These are phyloP conservation scores for Myotis planiceps DNA, from an alignment of 2,797 vertebrate species.

Conservation along the genomic window DNA sequence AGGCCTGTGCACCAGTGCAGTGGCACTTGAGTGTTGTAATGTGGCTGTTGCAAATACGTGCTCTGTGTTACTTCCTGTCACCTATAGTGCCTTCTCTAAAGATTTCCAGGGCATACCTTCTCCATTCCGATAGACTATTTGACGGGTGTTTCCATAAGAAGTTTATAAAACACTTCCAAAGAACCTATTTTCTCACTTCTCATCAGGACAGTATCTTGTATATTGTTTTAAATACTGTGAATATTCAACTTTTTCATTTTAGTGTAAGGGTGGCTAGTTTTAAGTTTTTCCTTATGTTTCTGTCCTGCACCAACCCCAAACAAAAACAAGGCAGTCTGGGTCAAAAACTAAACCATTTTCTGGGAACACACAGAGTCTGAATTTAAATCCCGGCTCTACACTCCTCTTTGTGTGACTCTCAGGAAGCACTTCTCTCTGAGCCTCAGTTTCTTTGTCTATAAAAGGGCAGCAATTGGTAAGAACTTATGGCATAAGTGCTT, in stretches of 20 bases:
- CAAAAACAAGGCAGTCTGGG: not conserved
- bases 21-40: not conserved
- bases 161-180: not conserved
- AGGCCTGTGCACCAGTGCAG: not conserved
- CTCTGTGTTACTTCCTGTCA: not conserved
- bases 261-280: not conserved
- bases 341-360: not conserved
- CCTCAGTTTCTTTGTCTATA: conserved; percentile 10
- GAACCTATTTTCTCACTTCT: not conserved
- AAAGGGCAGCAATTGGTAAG: not conserved
- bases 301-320: not conserved
- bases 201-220: not conserved
- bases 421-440: not conserved
- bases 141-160: not conserved
- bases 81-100: not conserved
- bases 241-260: not conserved
- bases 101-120: not conserved
- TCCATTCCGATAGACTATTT: not conserved
- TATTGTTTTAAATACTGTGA: not conserved
- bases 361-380: not conserved
- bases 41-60: not conserved
- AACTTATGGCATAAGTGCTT: not conserved
- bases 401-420: not conserved
- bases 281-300: not conserved
- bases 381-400: not conserved